Evolutionary conservation across 2,113 vertebrate species (phyloP).

Genomic region (Chloropsis cyanopogon): DNA sequence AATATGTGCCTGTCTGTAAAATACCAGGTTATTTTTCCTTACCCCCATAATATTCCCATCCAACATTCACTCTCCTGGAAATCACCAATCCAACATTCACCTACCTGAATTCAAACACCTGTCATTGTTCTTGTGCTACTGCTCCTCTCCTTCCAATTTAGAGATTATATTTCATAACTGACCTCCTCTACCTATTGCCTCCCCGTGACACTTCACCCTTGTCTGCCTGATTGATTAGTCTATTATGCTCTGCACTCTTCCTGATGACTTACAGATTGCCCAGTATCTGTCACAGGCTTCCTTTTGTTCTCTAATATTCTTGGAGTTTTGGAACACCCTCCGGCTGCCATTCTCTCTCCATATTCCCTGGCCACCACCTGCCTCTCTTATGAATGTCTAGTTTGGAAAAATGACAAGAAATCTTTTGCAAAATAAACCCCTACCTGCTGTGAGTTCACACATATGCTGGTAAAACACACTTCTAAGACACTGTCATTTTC

Average conservation of each 20-base stretch:
- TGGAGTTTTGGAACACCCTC: conserved; percentile 13
- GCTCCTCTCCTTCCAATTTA: conserved; percentile 15
- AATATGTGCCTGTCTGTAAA: neutral
- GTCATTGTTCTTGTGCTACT: neutral
- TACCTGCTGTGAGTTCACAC: neutral
- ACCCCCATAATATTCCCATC: neutral
- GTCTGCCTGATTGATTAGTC: conserved; percentile 54
- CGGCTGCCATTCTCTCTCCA: neutral
- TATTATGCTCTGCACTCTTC: conserved; percentile 2
- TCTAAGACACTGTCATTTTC: neutral
- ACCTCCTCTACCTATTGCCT: conserved; percentile 47
- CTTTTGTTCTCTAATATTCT: conserved; percentile 9
- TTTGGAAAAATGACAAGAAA: neutral
- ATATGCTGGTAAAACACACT: neutral
- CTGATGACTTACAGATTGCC: conserved; percentile 36
- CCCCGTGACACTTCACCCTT: conserved; percentile 14
- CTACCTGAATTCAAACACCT: neutral
- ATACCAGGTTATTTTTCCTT: conserved; percentile 21
- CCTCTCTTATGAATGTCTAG: neutral
- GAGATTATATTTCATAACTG: conserved; percentile 34
- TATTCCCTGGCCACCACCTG: neutral
- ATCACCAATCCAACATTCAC: neutral
- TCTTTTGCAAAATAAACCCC: neutral
- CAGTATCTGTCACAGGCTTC: neutral
- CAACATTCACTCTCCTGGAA: neutral